phyloP scores from a whole-genome alignment of 2,888 invertebrate species.

The Tolmerus cingulatus region DNA sequence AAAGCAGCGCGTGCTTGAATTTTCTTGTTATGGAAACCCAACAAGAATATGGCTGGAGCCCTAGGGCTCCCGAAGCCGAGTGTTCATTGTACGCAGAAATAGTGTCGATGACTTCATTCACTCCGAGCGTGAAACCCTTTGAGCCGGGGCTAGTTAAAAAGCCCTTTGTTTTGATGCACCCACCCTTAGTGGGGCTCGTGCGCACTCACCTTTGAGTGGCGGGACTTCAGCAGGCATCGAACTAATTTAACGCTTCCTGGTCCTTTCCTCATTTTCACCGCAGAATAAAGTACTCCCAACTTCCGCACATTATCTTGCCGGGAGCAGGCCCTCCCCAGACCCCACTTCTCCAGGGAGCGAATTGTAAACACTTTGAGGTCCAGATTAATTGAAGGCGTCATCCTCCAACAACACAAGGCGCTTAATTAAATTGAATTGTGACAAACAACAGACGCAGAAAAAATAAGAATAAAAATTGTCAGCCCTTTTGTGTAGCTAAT shows the following conservation, averaged over 20 bases:
- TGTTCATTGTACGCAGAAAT: neutral
- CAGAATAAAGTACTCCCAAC: neutral
- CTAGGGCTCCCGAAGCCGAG: neutral
- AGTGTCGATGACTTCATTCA: neutral
- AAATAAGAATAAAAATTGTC: neutral
- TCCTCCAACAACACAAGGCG: neutral
- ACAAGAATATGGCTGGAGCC: neutral
- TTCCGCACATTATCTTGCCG: neutral
- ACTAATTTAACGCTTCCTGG: slow-evolving; percentile 6
- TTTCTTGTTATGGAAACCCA: neutral
- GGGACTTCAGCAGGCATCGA: neutral
- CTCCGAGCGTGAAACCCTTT: neutral
- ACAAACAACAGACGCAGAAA: neutral
- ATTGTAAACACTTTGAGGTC: slow-evolving; percentile 1
- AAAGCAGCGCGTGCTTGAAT: neutral
- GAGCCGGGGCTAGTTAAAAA: neutral
- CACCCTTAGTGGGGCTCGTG: neutral
- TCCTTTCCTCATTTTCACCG: neutral
- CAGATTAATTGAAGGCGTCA: neutral
- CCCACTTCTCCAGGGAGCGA: neutral
- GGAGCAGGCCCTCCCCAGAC: neutral
- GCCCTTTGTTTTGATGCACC: neutral
- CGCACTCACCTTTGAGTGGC: neutral
- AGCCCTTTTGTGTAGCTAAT: neutral
- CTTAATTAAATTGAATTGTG: slow-evolving; percentile 11